Conservation (phyloP, 2,888 invertebrate genomes). For the Theodoxus fluviatilis region DNA sequence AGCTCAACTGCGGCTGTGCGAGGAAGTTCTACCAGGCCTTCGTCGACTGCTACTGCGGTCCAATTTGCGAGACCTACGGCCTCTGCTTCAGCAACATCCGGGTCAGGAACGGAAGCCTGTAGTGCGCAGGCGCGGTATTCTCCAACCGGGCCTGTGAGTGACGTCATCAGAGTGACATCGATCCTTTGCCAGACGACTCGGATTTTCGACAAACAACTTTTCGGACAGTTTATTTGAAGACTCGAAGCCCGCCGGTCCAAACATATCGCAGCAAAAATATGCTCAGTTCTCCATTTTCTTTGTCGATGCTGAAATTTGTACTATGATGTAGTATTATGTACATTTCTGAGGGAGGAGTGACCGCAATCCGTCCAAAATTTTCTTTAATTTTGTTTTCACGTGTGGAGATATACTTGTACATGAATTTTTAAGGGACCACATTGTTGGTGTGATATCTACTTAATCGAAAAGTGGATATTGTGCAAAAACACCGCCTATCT, state of each 20-base stretch:
- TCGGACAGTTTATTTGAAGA: background rate
- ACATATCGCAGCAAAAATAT: too few species aligned
- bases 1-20: slow-evolving; percentile 69
- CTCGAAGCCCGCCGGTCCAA: too few species aligned
- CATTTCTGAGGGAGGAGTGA: too few species aligned
- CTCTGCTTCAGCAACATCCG: slow-evolving; percentile 47
- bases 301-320: background rate
- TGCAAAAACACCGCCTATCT: too few species aligned
- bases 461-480: too few species aligned
- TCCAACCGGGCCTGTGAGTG: background rate
- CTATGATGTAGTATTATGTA: background rate
- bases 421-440: too few species aligned
- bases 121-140: background rate
- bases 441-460: too few species aligned
- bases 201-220: background rate
- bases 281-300: background rate
- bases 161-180: background rate
- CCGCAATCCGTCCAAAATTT: too few species aligned
- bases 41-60: slow-evolving; percentile 71
- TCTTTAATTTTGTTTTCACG: too few species aligned
- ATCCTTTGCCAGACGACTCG: background rate
- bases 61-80: slow-evolving; percentile 71
- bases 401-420: too few species aligned
- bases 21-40: slow-evolving; percentile 64
- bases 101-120: slow-evolving; percentile 36